Evolutionary conservation across 2,797 vertebrate genomes (phyloP).

Genomic region (Rhinichthys osculus): DNA sequence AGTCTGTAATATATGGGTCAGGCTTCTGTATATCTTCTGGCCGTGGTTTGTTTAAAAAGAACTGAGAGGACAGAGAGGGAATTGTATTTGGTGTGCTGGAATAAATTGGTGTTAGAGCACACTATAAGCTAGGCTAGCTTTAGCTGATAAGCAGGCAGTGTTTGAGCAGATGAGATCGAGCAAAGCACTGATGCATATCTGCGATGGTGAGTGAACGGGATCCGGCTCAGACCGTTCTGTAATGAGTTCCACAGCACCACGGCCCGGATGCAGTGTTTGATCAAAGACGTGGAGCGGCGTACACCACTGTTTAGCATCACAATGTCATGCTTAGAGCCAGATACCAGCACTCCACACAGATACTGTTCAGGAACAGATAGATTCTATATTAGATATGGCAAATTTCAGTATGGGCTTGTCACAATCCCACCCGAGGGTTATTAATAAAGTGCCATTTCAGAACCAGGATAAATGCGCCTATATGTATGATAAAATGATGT

Average conservation of each 20-base stretch:
- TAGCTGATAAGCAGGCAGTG: constrained; percentile 38
- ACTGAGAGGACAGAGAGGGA: constrained; percentile 13
- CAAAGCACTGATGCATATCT: constrained; percentile 51
- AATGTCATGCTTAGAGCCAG: constrained; percentile 37
- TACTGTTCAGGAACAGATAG: constrained; percentile 19
- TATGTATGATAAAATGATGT: constrained; percentile 14
- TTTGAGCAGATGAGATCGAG: constrained; percentile 47
- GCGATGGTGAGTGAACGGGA: constrained; percentile 17
- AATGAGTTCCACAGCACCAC: constrained; percentile 32
- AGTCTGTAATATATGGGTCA: neutral
- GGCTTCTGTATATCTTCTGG: neutral
- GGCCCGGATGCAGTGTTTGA: neutral
- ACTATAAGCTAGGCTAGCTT: constrained; percentile 31
- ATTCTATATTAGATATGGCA: constrained; percentile 23
- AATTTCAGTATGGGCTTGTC: constrained; percentile 12
- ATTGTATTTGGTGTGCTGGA: constrained; percentile 36
- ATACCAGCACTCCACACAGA: constrained; percentile 35
- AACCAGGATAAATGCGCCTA: constrained; percentile 20
- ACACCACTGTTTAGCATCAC: constrained; percentile 28
- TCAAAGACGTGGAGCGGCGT: constrained; percentile 14
- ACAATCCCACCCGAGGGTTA: constrained; percentile 15
- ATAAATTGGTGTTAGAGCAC: constrained; percentile 41
- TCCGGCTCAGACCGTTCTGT: constrained; percentile 11
- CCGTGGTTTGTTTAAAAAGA: neutral
- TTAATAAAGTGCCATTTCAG: constrained; percentile 19